These are phyloP conservation scores for Ceriagrion tenellum DNA, from an alignment of 2,888 invertebrate species.

Conservation along the genomic window DNA sequence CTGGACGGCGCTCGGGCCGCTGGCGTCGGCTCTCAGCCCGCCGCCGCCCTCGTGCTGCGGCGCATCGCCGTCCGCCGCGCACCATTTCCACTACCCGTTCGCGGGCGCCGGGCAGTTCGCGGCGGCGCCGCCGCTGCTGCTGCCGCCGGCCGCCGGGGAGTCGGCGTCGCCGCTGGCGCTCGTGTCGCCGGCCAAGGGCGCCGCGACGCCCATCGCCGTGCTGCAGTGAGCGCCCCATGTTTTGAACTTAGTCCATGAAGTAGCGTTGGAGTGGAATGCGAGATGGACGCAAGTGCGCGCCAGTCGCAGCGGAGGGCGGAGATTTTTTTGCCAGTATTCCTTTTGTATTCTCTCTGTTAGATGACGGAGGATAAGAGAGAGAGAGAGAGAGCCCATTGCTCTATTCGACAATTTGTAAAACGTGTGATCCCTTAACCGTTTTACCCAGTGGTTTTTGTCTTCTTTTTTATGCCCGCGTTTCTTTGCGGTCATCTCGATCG, in stretches of 20 bases:
- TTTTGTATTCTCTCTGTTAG: neutral
- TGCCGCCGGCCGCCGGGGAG: neutral
- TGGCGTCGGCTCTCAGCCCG: constrained; percentile 70
- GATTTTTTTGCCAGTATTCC: constrained; percentile 37
- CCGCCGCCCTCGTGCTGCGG: constrained; percentile 69
- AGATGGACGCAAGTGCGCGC: neutral
- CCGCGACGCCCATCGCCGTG: constrained; percentile 28
- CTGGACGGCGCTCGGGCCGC: constrained; percentile 76
- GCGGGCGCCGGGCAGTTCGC: constrained; percentile 19
- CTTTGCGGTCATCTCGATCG: neutral
- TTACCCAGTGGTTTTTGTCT: neutral
- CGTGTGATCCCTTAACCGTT: neutral
- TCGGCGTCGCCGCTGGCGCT: constrained; percentile 43
- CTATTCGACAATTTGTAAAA: neutral
- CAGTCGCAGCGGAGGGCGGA: neutral
- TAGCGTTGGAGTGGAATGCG: no score
- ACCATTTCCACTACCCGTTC: constrained; percentile 68
- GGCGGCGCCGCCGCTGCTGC: neutral
- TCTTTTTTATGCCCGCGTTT: neutral
- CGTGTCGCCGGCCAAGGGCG: constrained; percentile 37
- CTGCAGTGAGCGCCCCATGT: constrained; percentile 33
- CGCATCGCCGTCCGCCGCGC: constrained; percentile 41
- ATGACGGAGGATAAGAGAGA: neutral
- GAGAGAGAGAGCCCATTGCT: neutral
- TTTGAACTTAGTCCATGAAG: neutral